Evolutionary conservation across 2,888 invertebrate species (phyloP).

Genomic region (Dione vanillae): DNA sequence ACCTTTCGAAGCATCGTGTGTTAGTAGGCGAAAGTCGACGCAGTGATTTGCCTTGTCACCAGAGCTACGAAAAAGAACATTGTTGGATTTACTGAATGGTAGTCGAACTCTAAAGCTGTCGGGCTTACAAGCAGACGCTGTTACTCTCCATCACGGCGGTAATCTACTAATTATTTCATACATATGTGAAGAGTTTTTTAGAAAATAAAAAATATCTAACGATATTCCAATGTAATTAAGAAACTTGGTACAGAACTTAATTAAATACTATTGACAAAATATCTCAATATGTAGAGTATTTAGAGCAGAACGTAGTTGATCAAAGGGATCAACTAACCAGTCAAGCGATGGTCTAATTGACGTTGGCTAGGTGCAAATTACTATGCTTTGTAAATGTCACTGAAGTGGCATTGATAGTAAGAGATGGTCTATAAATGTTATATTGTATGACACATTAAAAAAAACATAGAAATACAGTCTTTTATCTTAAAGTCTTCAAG

Average conservation of each 20-base stretch:
- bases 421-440: not conserved
- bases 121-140: too few species aligned
- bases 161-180: too few species aligned
- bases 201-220: not conserved
- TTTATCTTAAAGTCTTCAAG: too few species aligned
- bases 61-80: too few species aligned
- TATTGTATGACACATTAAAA: not conserved
- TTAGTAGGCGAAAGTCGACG: too few species aligned
- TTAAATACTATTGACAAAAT: conserved; percentile 2
- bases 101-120: too few species aligned
- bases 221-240: not conserved
- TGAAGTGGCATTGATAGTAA: not conserved
- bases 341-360: conserved; percentile 18
- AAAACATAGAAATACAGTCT: not conserved
- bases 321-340: conserved; percentile 23
- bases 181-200: too few species aligned
- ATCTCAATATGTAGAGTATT: conserved; percentile 1
- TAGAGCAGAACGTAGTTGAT: conserved; percentile 10
- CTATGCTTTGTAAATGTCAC: not conserved
- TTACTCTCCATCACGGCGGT: too few species aligned
- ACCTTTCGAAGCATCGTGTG: too few species aligned
- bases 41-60: too few species aligned
- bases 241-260: not conserved
- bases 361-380: conserved; percentile 19
- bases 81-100: too few species aligned